phyloP scores from a whole-genome alignment of 2,888 invertebrate species.

The Argyresthia goedartella region DNA sequence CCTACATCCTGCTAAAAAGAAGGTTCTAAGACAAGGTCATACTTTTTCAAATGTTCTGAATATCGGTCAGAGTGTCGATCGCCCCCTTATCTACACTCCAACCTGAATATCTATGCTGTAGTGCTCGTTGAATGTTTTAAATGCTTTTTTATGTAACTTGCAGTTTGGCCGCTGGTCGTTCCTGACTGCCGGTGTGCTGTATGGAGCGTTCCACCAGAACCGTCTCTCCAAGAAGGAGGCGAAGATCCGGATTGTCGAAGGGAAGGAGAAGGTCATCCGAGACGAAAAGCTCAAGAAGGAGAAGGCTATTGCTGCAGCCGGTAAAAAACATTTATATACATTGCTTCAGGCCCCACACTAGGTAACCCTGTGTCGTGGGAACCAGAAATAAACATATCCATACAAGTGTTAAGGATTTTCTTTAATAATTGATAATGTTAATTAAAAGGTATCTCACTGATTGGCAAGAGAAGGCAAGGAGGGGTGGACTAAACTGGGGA shows the following conservation, averaged over 20 bases:
- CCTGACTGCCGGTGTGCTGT: constrained; percentile 78
- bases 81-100: too few relatives aligned
- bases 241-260: constrained; percentile 75
- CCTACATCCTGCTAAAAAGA: too few relatives aligned
- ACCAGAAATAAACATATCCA: background rate
- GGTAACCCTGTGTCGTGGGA: background rate
- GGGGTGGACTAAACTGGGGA: background rate
- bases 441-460: background rate
- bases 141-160: too few relatives aligned
- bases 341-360: too few relatives aligned
- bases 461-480: background rate
- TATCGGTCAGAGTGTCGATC: too few relatives aligned
- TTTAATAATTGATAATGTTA: too few relatives aligned
- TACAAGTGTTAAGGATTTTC: too few relatives aligned
- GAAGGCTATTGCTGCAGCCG: constrained; percentile 73
- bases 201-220: constrained; percentile 81
- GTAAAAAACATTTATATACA: constrained; percentile 28
- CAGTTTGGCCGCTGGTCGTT: constrained; percentile 88
- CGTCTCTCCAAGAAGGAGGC: constrained; percentile 77
- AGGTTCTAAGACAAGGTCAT: too few relatives aligned
- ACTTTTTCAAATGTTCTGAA: too few relatives aligned
- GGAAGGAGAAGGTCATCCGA: constrained; percentile 75
- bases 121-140: too few relatives aligned
- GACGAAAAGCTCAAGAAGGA: constrained; percentile 81
- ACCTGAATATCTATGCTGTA: too few relatives aligned